phyloP scores from a whole-genome alignment of 2,888 invertebrate species.

The Pinctada fucata region DNA sequence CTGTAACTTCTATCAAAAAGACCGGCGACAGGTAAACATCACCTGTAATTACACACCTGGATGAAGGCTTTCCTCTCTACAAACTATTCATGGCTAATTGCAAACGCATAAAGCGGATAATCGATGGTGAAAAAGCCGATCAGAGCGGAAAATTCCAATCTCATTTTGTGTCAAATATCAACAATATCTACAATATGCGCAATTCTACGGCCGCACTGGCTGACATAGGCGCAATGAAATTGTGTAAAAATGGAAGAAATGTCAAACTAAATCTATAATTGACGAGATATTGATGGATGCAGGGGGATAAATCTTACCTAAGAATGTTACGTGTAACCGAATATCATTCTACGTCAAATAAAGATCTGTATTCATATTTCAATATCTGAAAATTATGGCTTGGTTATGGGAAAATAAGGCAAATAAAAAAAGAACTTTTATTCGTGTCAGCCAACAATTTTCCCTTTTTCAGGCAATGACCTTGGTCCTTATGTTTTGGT shows the following conservation, averaged over 20 bases:
- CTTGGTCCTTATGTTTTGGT: no score
- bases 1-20: no score
- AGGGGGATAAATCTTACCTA: not conserved
- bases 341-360: not conserved
- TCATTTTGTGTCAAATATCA: not conserved
- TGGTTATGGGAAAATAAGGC: no score
- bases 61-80: not conserved
- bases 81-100: not conserved
- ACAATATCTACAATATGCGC: no score
- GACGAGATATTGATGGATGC: not conserved
- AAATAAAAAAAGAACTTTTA: no score
- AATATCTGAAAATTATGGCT: no score
- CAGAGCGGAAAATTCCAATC: not conserved
- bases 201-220: not conserved
- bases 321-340: not conserved
- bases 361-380: no score
- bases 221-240: not conserved
- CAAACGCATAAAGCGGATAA: not conserved
- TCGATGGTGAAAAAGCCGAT: not conserved
- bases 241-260: not conserved
- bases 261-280: not conserved
- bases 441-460: no score
- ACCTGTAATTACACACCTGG: not conserved
- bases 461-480: no score
- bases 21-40: no score